Percentiles rank a stretch among this genome's conserved stretches.
These are phyloP conservation scores for Heteromormyrus szaboi DNA, from an alignment of 2,797 vertebrate species.

Conservation along the genomic window DNA sequence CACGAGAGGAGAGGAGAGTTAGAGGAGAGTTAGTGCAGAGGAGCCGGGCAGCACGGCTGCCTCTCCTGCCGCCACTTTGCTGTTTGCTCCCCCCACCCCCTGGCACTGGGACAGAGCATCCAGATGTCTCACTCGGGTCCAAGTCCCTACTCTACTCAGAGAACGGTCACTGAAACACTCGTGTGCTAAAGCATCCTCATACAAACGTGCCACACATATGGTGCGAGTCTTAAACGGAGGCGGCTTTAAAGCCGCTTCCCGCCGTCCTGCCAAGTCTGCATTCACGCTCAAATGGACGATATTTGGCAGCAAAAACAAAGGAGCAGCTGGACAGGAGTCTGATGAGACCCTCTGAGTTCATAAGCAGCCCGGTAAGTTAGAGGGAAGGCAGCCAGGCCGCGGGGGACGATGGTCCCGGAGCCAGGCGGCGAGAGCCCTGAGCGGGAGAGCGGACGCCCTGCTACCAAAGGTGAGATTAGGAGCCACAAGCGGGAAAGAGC, in stretches of 20 bases:
- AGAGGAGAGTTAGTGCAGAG: not conserved
- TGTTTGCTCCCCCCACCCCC: not conserved
- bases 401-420: not conserved
- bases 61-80: not conserved
- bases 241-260: not conserved
- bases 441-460: not conserved
- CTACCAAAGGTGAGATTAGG: not conserved
- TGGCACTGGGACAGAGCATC: not conserved
- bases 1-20: not conserved
- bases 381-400: not conserved
- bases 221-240: not conserved
- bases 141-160: not conserved
- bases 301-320: not conserved
- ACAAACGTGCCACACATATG: not conserved
- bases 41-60: not conserved
- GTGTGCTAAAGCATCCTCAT: not conserved
- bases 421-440: not conserved
- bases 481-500: not conserved
- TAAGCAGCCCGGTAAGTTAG: not conserved
- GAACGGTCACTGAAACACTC: not conserved
- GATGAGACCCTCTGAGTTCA: not conserved
- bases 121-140: not conserved
- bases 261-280: not conserved
- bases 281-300: not conserved
- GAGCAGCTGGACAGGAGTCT: not conserved